These are phyloP conservation scores for Pyrrhosoma nymphula DNA, from an alignment of 2,888 invertebrate genomes.

Conservation along the genomic window DNA sequence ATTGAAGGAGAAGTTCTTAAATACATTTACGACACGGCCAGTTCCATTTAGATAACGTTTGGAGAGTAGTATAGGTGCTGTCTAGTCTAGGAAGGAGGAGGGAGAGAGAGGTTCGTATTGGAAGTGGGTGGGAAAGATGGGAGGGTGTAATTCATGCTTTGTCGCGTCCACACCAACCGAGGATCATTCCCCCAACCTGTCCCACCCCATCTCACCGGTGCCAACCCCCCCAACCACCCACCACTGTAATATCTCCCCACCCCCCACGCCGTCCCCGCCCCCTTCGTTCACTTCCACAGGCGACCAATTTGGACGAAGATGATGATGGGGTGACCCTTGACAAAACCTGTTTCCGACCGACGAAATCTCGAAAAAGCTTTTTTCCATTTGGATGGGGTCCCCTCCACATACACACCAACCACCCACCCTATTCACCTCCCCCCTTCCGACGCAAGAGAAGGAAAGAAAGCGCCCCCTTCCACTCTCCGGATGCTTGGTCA, in stretches of 20 bases:
- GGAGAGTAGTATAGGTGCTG: too few relatives aligned
- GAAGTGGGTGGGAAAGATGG: neutral
- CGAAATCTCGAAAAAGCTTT: constrained; percentile 29
- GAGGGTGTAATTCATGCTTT: neutral
- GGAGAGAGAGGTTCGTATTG: neutral
- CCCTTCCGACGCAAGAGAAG: neutral
- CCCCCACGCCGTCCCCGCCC: constrained; percentile 23
- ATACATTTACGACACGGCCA: too few relatives aligned
- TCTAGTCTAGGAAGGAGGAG: too few relatives aligned
- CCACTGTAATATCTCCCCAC: neutral
- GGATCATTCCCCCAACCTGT: too few relatives aligned
- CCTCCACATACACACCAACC: too few relatives aligned
- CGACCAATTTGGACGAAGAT: constrained; percentile 22
- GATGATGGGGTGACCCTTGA: constrained; percentile 26
- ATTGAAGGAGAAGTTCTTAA: too few relatives aligned
- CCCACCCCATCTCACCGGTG: neutral
- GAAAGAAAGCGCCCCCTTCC: too few relatives aligned
- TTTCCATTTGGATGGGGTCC: neutral
- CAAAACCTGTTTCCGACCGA: constrained; percentile 48
- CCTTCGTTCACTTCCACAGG: neutral
- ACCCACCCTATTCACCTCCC: neutral
- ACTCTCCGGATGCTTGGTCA: too few relatives aligned
- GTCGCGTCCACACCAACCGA: neutral
- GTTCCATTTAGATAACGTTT: too few relatives aligned
- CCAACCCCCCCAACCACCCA: neutral